Base-by-base conservation (phyloP, 2,797 vertebrate genomes). In the Hydrolagus colliei region DNA sequence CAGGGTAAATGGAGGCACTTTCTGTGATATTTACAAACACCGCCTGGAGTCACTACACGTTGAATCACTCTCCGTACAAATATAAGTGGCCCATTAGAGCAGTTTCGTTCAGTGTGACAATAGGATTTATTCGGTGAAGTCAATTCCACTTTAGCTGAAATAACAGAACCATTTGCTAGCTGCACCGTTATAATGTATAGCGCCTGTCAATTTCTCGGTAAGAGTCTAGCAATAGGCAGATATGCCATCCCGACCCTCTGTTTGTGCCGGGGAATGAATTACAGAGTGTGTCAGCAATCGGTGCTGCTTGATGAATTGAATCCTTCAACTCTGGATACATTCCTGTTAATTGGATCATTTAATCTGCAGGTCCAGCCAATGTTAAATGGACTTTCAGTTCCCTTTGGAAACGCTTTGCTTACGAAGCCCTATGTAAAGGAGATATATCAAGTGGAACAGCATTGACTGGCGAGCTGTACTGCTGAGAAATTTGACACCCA, bases 91-190 rank as follows among this genome's bases (percentile, higher is more conserved):
- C 9, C 75, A 77, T 61, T 77, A 77, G 41, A 77, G 61, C 35
- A 77, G 52, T 77, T 77, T 52, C 20, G 75, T 61, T 9, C 18
- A 22, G 20, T n/a, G 75, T 77, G 75, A 61, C 75, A 77, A 20
- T 61, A 59, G 52, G 18, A 77, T 77, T 77, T 77, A 77, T 77
- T 77, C 10, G 75, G 61, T 77, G 52, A 77, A 61, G 75, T 59
- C 75, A 61, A n/a, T 59, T 61, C 10, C 75, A 61, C 75, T 61
- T 61, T 77, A 77, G 41, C 52, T 77, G 75, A 77, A 61, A 77
- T 2, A 77, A 52, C 73, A 61, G 75, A 77, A 77, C 18, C 52
- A 77, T 61, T 77, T 77, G 9, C 75, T 59, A 61, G 16, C 18
- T n/a, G 61, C 9, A 77, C 2, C 35, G 61, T 77, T 77, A 59